These are phyloP conservation scores for Todiramphus saurophagus DNA, from an alignment of 2,113 vertebrate genomes.

Conservation along the genomic window DNA sequence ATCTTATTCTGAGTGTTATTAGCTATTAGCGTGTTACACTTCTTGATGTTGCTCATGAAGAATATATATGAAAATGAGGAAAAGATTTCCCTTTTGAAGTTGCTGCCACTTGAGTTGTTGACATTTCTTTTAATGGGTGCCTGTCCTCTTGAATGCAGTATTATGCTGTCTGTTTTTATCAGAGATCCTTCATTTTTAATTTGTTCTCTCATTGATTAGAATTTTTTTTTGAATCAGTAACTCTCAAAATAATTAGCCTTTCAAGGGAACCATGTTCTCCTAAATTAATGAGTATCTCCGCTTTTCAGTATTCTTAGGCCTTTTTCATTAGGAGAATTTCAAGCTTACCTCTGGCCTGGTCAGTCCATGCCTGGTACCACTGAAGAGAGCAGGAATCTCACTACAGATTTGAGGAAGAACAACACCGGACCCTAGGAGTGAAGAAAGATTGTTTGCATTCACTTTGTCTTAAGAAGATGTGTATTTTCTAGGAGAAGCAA, in stretches of 20 bases:
- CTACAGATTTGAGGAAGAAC: background rate
- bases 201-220: conserved; percentile 14
- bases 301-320: background rate
- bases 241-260: conserved; percentile 31
- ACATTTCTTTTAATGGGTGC: conserved; percentile 47
- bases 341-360: background rate
- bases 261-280: background rate
- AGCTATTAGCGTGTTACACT: conserved; percentile 49
- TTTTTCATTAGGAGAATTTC: background rate
- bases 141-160: conserved; percentile 9
- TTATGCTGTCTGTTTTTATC: background rate
- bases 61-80: conserved; percentile 7
- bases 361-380: background rate
- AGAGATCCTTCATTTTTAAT: conserved; percentile 17
- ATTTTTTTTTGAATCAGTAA: background rate
- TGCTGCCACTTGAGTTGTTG: conserved; percentile 30
- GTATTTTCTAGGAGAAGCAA: background rate
- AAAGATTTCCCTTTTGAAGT: conserved; percentile 41
- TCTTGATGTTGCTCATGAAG: conserved; percentile 51
- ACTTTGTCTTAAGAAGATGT: background rate
- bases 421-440: background rate
- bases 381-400: background rate
- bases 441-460: background rate
- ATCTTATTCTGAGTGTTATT: conserved; percentile 38
- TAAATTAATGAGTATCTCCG: background rate